phyloP scores from a whole-genome alignment of 2,888 invertebrate species.

The Teleogryllus oceanicus region DNA sequence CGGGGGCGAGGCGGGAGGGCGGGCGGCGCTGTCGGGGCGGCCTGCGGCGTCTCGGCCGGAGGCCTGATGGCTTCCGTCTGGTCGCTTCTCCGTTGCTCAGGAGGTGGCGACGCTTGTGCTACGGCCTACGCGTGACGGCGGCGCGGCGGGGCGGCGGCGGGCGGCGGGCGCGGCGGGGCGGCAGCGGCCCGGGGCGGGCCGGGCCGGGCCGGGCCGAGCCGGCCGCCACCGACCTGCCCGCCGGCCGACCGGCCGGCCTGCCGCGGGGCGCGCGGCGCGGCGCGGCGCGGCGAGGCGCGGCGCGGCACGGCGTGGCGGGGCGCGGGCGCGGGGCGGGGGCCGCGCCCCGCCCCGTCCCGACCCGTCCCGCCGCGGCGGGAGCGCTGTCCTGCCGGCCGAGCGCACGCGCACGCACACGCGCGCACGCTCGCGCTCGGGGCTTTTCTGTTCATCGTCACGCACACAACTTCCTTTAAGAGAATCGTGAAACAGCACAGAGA shows the following conservation, averaged over 20 bases:
- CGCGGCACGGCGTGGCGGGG: neutral
- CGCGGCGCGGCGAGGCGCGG: neutral
- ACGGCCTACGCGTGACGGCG: neutral
- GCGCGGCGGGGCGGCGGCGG: neutral
- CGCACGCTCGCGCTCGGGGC: neutral
- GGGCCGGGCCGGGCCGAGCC: conserved; percentile 46
- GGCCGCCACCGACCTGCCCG: conserved; percentile 34
- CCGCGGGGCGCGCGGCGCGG: conserved; percentile 19
- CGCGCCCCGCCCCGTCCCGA: neutral
- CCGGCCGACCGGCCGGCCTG: conserved; percentile 4
- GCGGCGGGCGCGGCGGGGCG: neutral
- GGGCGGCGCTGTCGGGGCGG: neutral
- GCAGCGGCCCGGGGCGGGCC: neutral
- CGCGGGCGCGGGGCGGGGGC: too few species aligned
- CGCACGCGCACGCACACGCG: neutral
- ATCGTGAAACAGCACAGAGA: neutral
- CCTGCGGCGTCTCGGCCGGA: neutral
- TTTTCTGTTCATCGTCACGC: neutral
- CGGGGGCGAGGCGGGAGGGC: neutral
- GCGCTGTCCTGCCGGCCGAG: conserved; percentile 1
- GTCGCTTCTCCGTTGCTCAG: conserved; percentile 9
- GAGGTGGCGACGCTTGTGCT: conserved; percentile 11
- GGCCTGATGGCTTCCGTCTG: neutral
- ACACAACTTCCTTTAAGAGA: neutral
- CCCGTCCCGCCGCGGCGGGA: neutral